Percentiles rank a stretch among this genome's conserved stretches.
These are phyloP conservation scores for Microctonus aethiopoides DNA, from an alignment of 2,888 invertebrate genomes.

Conservation along the genomic window DNA sequence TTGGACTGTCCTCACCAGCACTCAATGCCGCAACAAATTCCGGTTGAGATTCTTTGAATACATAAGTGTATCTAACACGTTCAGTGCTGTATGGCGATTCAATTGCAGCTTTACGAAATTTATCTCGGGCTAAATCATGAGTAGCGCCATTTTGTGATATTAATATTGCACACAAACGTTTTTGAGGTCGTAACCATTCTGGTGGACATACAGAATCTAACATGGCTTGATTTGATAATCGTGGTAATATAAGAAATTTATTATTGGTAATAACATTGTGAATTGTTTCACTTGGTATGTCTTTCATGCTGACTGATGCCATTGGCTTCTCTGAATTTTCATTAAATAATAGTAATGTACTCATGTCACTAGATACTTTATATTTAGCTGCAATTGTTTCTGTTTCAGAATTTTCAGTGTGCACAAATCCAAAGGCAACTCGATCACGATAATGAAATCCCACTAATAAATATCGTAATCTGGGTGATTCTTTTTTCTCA, in stretches of 20 bases:
- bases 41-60: constrained; percentile 86
- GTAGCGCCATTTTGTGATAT: constrained; percentile 76
- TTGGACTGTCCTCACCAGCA: constrained; percentile 71
- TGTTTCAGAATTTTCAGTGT: constrained; percentile 76
- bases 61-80: constrained; percentile 87
- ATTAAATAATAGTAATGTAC: constrained; percentile 89
- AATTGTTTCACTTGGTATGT: constrained; percentile 88
- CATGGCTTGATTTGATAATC: constrained; percentile 90
- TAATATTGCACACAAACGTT: constrained; percentile 82
- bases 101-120: constrained; percentile 78
- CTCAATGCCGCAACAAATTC: constrained; percentile 84
- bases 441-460: constrained; percentile 88
- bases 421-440: constrained; percentile 84
- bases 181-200: constrained; percentile 82
- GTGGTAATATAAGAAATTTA: constrained; percentile 87
- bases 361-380: constrained; percentile 79
- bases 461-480: constrained; percentile 87
- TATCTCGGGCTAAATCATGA: constrained; percentile 75
- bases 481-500: constrained; percentile 79
- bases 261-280: constrained; percentile 90
- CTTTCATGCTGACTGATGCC: constrained; percentile 88
- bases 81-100: constrained; percentile 71
- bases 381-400: constrained; percentile 75
- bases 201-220: constrained; percentile 90
- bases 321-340: constrained; percentile 85